Conservation (phyloP, 2,113 vertebrate species). For the Eidolon helvum region DNA sequence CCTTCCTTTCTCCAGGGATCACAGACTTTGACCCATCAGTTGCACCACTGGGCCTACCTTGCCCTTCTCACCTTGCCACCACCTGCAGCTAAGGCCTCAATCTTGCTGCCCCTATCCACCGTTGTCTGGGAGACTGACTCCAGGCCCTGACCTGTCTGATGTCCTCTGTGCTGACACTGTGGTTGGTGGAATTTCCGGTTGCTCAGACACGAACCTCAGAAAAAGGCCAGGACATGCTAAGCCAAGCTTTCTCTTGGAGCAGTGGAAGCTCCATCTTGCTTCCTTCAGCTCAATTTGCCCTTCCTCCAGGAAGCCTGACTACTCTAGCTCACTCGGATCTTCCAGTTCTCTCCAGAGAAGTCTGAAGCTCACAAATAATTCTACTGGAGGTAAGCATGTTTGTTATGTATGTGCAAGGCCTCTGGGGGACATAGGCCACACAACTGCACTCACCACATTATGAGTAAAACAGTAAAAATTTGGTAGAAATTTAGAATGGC, state of each 20-base stretch:
- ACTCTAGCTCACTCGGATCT: neutral
- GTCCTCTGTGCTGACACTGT: neutral
- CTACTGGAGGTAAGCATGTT: neutral
- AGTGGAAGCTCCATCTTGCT: neutral
- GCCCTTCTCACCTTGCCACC: neutral
- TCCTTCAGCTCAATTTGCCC: neutral
- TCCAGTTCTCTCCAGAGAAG: neutral
- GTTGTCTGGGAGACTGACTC: neutral
- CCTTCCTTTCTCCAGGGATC: neutral
- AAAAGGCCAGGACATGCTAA: neutral
- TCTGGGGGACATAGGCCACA: neutral
- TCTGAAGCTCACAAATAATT: neutral
- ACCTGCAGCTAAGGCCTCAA: neutral
- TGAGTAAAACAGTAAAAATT: neutral
- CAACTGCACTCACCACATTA: accelerated
- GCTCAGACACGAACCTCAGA: neutral
- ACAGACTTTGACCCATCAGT: neutral
- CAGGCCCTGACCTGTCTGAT: neutral
- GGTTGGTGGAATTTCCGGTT: neutral
- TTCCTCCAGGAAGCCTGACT: neutral
- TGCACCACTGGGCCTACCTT: neutral
- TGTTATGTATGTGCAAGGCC: neutral
- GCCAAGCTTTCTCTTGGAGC: neutral
- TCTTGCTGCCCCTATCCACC: neutral
- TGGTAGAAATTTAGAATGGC: neutral